Percentiles rank a stretch among this genome's conserved stretches.
phyloP scores from a whole-genome alignment of 2,113 vertebrate species.

The Plestiodon gilberti region DNA sequence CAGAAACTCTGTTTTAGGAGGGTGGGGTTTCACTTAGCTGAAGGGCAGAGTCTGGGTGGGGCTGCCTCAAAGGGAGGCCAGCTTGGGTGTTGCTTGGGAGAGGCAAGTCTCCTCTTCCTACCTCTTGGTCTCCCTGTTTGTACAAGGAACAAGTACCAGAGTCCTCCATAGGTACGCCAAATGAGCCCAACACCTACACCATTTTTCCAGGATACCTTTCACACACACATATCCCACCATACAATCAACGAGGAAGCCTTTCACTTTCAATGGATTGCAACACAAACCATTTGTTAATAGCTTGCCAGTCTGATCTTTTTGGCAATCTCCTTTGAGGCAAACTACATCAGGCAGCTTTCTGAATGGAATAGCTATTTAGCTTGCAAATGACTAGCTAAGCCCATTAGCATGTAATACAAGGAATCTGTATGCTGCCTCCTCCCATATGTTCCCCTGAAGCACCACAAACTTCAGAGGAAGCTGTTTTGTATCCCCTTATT shows the following conservation, averaged over 20 bases:
- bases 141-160: no score
- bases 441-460: no score
- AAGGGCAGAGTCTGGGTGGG: background rate
- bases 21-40: background rate
- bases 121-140: background rate
- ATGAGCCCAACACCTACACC: no score
- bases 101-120: background rate
- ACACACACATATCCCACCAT: background rate
- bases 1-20: background rate
- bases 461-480: background rate
- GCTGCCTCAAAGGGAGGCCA: conserved; percentile 3
- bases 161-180: no score
- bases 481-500: background rate
- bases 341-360: background rate
- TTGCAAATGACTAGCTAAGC: background rate
- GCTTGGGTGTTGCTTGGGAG: background rate
- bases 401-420: background rate
- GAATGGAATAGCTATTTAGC: background rate
- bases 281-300: background rate
- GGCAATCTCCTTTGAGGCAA: background rate
- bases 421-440: background rate
- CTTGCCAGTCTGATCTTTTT: background rate
- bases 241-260: background rate
- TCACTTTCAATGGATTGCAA: background rate
- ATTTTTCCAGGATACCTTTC: background rate